Evolutionary conservation across 2,113 vertebrate species (phyloP).

Genomic region (Aspidoscelis tigris): DNA sequence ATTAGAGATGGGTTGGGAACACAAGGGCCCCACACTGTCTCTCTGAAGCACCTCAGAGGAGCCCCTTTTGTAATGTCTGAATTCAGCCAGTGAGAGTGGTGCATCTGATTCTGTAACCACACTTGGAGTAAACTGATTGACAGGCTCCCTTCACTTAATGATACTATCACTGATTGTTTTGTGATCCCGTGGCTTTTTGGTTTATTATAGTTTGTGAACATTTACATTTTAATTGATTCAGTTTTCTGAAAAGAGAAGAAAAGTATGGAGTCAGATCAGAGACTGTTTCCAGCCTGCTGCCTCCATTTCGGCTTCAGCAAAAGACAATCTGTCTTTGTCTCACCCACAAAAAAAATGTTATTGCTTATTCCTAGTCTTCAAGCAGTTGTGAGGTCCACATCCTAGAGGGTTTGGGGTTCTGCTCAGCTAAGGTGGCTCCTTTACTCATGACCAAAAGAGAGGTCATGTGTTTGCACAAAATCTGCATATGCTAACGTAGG

Average conservation of each 20-base stretch:
- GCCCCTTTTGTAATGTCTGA: no score
- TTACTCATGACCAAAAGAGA: neutral
- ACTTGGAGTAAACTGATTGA: no score
- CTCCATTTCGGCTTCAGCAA: slow-evolving; percentile 65
- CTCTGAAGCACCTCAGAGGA: no score
- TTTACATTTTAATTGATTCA: slow-evolving; percentile 1
- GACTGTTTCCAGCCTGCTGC: slow-evolving; percentile 65
- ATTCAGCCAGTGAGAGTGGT: no score
- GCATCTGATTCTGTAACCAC: no score
- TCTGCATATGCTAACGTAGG: neutral
- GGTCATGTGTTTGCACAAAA: neutral
- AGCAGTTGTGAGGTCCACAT: slow-evolving; percentile 31
- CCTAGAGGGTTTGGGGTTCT: slow-evolving; percentile 42
- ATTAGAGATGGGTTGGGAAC: no score
- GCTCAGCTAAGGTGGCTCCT: neutral
- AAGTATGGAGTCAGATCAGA: slow-evolving; percentile 67
- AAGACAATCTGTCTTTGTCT: slow-evolving; percentile 36
- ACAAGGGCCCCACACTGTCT: no score
- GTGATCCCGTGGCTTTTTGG: neutral
- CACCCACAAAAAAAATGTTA: neutral
- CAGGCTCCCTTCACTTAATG: no score
- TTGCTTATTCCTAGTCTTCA: slow-evolving; percentile 63
- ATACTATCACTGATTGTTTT: neutral
- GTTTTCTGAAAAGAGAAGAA: neutral
- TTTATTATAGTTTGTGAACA: neutral